Evolutionary conservation across 2,888 invertebrate genomes (phyloP).

Genomic region (Ischnus inquisitorius): DNA sequence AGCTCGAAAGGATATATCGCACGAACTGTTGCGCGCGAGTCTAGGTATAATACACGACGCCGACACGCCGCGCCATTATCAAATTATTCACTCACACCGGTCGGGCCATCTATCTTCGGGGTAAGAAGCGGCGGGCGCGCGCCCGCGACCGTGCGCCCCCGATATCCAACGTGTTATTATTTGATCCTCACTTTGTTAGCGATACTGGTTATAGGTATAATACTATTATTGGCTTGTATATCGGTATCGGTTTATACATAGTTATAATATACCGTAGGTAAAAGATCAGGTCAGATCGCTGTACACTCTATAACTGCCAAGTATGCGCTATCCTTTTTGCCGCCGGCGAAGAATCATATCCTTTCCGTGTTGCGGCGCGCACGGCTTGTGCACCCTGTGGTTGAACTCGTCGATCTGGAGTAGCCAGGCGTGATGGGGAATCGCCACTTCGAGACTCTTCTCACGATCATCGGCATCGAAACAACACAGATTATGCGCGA

Average conservation of each 20-base stretch:
- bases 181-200: slow-evolving; percentile 85
- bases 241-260: slow-evolving; percentile 31
- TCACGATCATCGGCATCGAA: slow-evolving; percentile 59
- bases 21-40: slow-evolving; percentile 20
- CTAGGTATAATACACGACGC: slow-evolving; percentile 44
- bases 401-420: slow-evolving; percentile 61
- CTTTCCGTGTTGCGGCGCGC: slow-evolving; percentile 36
- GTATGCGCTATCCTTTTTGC: slow-evolving; percentile 43
- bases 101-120: slow-evolving; percentile 82
- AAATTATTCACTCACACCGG: slow-evolving; percentile 84
- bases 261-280: slow-evolving; percentile 35
- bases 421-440: slow-evolving; percentile 40
- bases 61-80: slow-evolving; percentile 81
- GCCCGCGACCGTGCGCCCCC: slow-evolving; percentile 65
- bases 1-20: slow-evolving; percentile 28
- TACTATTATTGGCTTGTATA: slow-evolving; percentile 21
- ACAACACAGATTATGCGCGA: slow-evolving; percentile 32
- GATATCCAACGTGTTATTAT: slow-evolving; percentile 84
- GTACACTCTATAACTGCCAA: slow-evolving; percentile 25
- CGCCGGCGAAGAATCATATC: slow-evolving; percentile 28
- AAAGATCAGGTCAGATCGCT: slow-evolving; percentile 46
- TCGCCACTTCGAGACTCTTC: slow-evolving; percentile 56
- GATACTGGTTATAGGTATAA: slow-evolving; percentile 73
- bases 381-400: slow-evolving; percentile 29
- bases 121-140: slow-evolving; percentile 48